Conservation (phyloP, 2,888 invertebrate genomes). For the Hyposoter didymator region DNA sequence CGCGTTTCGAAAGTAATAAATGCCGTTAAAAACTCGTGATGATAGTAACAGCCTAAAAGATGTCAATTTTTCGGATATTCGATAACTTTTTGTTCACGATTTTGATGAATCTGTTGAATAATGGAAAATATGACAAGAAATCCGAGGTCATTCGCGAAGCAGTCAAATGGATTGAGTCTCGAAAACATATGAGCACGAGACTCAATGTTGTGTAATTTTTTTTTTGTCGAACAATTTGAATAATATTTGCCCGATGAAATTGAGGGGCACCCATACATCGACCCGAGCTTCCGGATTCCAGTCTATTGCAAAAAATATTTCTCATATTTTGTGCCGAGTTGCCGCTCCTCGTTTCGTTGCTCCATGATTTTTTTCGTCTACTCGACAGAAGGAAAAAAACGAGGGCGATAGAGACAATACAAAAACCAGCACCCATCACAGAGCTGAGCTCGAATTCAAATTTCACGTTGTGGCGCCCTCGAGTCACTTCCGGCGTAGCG, state of each 20-base stretch:
- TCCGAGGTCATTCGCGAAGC: neutral
- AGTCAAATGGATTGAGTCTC: neutral
- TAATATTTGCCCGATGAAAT: slow-evolving; percentile 17
- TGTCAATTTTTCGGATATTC: neutral
- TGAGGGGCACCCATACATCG: slow-evolving; percentile 14
- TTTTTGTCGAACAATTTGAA: slow-evolving; percentile 21
- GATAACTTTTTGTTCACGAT: neutral
- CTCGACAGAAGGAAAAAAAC: slow-evolving; percentile 25
- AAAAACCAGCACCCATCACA: slow-evolving; percentile 52
- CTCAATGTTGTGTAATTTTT: slow-evolving; percentile 16
- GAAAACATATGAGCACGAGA: neutral
- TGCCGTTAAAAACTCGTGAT: neutral
- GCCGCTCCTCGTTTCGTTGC: slow-evolving; percentile 21
- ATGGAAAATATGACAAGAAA: neutral
- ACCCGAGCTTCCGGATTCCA: slow-evolving; percentile 44
- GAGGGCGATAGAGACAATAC: slow-evolving; percentile 36
- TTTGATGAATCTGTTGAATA: neutral
- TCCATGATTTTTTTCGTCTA: slow-evolving; percentile 23
- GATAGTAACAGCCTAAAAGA: neutral
- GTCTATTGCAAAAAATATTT: slow-evolving; percentile 40
- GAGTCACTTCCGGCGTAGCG: slow-evolving; percentile 60
- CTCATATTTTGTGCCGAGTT: slow-evolving; percentile 49
- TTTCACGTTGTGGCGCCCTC: slow-evolving; percentile 63
- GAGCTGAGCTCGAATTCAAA: slow-evolving; percentile 61
- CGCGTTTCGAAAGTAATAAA: no score